Percentiles rank a stretch among this genome's conserved stretches.
Conservation (phyloP, 1,140 invertebrate genomes). For the Pectinophora gossypiella region DNA sequence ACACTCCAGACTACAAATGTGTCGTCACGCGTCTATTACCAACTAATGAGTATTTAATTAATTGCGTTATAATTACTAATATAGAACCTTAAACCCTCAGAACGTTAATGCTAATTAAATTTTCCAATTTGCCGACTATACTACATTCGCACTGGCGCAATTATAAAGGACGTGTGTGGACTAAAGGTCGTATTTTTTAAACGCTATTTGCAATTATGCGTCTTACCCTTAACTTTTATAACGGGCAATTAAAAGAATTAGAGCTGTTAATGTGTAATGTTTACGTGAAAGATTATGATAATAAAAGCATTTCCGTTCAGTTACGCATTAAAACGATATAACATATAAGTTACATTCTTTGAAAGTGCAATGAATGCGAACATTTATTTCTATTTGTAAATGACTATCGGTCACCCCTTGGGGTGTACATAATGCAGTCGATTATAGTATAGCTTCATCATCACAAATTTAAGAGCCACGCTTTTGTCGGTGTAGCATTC, state of each 20-base stretch:
- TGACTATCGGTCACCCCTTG: too few relatives aligned
- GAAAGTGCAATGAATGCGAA: not conserved
- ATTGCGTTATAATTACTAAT: not conserved
- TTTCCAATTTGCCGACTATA: not conserved
- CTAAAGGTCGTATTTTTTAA: conserved; percentile 43
- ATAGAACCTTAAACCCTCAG: not conserved
- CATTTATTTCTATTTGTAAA: not conserved
- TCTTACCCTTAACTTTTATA: conserved; percentile 24
- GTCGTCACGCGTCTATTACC: not conserved
- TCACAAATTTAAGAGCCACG: too few relatives aligned
- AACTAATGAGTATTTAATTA: not conserved
- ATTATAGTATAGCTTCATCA: too few relatives aligned
- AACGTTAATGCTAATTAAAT: not conserved
- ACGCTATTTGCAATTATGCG: conserved; percentile 36
- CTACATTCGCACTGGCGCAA: conserved; percentile 15
- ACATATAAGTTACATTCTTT: not conserved
- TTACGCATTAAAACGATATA: conserved; percentile 23
- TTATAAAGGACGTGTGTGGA: conserved; percentile 30
- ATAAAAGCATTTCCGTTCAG: conserved; percentile 21
- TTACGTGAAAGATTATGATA: conserved; percentile 31
- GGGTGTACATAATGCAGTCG: too few relatives aligned
- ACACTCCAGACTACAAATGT: too few relatives aligned
- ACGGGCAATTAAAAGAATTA: conserved; percentile 47
- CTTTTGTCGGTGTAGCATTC: too few relatives aligned
- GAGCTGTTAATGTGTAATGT: conserved; percentile 35